Base-by-base conservation (phyloP, 1,140 invertebrate species). In the Nebria ingens region DNA sequence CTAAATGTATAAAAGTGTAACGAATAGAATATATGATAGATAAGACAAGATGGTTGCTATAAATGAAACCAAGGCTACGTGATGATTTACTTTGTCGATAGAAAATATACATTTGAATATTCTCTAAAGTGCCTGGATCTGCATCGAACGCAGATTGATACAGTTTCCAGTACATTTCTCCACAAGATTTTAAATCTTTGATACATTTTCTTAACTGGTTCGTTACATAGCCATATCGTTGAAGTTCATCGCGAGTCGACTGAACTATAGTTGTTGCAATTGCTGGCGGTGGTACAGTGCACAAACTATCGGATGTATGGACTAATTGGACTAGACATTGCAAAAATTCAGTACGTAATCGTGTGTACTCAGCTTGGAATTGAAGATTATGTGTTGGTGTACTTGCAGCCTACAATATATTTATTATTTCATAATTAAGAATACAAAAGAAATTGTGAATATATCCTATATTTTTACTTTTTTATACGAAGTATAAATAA, bases 101-200 rank as follows among this genome's bases (percentile, higher is more conserved):
- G n/a, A 29, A 68, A 71, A 52, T 52, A 73, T 73, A 80, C 70
- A 83, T 78, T 64, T 82, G 75, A 2, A 97, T 80, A 63, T 92
- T 91, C 23, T 83, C 74, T 50, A 95, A 70, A n/a, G 89, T 89
- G 9, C 81, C 79, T 29, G 84, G 82, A 75, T 97, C 92, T 9
- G 93, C 92, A 78, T 97, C 91, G 76, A 97, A 97, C 34, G 91
- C 89, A 15, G 89, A 89, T 66, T 93, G 86, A 66, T 94, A 95
- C 1, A 97, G 74, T 58, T 83, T 83, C 56, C 83, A 86, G 68
- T 92, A 93, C 38, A 83, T 77, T 21, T 87, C 83, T 20, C 86
- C 85, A 56, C 89, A 84, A 1, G 69, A 76, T 56, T 84, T 80
- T 40, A 93, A 82, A 29, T 90, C 84, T 58, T 83, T 79, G 1